Conservation (phyloP, 2,113 vertebrate species). For the Pavo muticus region DNA sequence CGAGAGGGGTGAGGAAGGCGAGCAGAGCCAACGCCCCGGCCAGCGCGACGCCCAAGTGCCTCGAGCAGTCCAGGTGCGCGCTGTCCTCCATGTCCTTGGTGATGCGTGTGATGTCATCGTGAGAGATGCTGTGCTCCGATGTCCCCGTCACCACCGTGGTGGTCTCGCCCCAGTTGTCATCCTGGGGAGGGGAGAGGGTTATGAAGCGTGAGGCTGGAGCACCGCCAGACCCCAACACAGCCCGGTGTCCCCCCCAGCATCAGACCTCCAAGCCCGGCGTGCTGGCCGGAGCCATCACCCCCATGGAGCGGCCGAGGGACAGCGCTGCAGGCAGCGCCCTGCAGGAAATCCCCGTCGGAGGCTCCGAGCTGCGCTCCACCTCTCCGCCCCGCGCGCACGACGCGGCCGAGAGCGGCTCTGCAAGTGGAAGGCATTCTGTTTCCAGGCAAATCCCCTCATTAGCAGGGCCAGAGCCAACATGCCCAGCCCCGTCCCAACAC, state of each 20-base stretch:
- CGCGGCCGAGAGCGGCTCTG: background rate
- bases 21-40: conserved; percentile 87
- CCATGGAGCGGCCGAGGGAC: background rate
- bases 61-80: conserved; percentile 88
- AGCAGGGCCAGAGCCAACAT: conserved; percentile 3
- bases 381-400: background rate
- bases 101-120: conserved; percentile 92
- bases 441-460: background rate
- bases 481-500: background rate
- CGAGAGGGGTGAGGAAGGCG: conserved; percentile 88
- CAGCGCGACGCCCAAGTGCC: conserved; percentile 84
- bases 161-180: conserved; percentile 96
- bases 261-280: background rate
- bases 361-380: background rate
- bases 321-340: rapidly evolving
- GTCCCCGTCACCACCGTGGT: conserved; percentile 93
- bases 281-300: background rate
- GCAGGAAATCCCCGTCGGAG: rapidly evolving
- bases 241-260: background rate
- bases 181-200: conserved; percentile 65
- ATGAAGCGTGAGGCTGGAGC: rapidly evolving
- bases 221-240: rapidly evolving
- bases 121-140: conserved; percentile 93
- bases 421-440: background rate
- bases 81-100: conserved; percentile 94